Evolutionary conservation across 2,888 invertebrate species (phyloP), one percentile per base, ranked within the genome.

Genomic region (Tryphoninae sp.): DNA sequence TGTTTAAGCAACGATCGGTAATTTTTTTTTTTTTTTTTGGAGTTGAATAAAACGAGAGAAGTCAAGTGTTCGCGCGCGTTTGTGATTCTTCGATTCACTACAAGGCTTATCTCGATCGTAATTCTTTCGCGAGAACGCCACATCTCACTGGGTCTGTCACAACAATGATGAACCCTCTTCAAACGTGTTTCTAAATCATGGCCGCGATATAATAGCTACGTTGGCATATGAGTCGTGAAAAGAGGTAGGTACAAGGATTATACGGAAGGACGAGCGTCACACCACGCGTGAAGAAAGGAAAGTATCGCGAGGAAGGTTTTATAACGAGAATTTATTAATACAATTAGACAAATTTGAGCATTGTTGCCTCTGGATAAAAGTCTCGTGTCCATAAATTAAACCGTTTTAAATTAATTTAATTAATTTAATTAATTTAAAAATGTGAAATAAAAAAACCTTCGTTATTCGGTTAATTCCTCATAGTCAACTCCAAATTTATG

Each of bases 161-260:
- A 82, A 82, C 82, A 82, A 51, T 72, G 51, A 68, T 76, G 78
- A 79, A 78, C 78, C 82, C 82, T 76, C 79, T 79, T 79, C 76
- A 75, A 79, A 82, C 75, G 22, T 55, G 4, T 72, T 71, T 76
- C 62, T 42, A 40, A 51, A n/a, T 55, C 6, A 55, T 69, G 55
- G 61, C 33, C 58, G 23, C 58, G 33, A 7, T 22, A 62, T 69
- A 53, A 53, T 16, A 22, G 55, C 45, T 40, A 23, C 45, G n/a
- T 33, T n/a, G 23, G 33, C 53, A 51, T 59, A 51, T 42, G 62
- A 73, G 26, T 40, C 13, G 51, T 58, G 65, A 22, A 64, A 19
- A 40, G 53, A 8, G 26, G 42, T 69, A 69, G 78, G 65, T 69
- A 71, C 67, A 49, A 33, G 81, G 78, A 81, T 81, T 81, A 74